Conservation (phyloP, 2,113 vertebrate genomes). For the Hemibagrus wyckioides region DNA sequence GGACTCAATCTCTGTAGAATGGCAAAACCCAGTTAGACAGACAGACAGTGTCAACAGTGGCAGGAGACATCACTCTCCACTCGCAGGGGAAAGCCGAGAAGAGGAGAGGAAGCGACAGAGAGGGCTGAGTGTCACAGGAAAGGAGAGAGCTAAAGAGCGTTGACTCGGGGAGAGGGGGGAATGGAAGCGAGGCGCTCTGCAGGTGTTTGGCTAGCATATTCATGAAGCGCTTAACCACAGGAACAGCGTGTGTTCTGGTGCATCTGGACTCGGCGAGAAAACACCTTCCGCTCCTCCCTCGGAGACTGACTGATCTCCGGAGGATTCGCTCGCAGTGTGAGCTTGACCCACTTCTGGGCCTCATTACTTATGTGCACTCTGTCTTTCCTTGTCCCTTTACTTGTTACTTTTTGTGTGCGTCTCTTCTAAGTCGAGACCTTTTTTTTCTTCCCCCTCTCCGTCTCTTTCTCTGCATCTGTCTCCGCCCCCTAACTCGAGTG, state of each 20-base stretch:
- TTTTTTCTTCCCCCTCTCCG: neutral
- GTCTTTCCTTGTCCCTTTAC: neutral
- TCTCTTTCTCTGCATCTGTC: constrained; percentile 22
- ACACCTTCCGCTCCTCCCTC: constrained; percentile 30
- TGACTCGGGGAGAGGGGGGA: neutral
- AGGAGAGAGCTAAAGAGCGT: constrained; percentile 32
- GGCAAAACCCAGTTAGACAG: constrained; percentile 49
- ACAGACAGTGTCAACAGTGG: constrained; percentile 43
- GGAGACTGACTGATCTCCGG: constrained; percentile 24
- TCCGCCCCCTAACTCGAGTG: constrained; percentile 26
- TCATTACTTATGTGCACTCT: constrained; percentile 23
- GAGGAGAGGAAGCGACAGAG: constrained; percentile 34
- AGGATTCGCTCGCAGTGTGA: constrained; percentile 32
- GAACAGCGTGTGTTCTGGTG: constrained; percentile 33
- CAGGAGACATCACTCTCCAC: constrained; percentile 42
- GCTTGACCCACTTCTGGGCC: constrained; percentile 41
- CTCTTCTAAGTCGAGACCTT: constrained; percentile 7
- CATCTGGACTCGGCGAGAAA: constrained; percentile 21
- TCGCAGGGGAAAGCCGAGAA: constrained; percentile 21
- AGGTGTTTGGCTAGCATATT: constrained; percentile 38
- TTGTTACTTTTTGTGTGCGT: constrained; percentile 5
- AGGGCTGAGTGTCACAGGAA: constrained; percentile 22
- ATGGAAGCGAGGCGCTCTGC: constrained; percentile 11
- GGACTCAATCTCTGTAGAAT: constrained; percentile 53
- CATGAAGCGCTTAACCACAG: constrained; percentile 37